A percentile compares a stretch with the other conserved stretches of the same genome.
These are phyloP conservation scores for Perdita meconis DNA, from an alignment of 2,888 invertebrate genomes.

Conservation along the genomic window DNA sequence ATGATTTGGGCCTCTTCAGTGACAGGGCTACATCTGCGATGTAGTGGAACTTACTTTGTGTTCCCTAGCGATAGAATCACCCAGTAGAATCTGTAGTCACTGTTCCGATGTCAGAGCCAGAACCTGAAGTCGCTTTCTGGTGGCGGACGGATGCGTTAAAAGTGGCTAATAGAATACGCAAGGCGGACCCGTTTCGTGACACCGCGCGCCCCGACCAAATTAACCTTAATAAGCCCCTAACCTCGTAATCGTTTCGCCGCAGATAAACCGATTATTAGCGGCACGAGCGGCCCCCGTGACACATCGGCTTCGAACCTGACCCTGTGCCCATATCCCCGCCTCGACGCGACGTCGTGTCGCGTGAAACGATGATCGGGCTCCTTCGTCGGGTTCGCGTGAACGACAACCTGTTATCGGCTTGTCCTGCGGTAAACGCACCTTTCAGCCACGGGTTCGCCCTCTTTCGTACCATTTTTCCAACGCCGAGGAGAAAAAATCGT, in stretches of 20 bases:
- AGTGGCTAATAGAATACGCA: constrained; percentile 17
- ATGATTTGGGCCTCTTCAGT: no score
- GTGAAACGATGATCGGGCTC: constrained; percentile 15
- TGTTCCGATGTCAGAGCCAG: no score
- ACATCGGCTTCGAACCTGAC: constrained; percentile 58
- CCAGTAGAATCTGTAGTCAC: no score
- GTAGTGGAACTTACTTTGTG: no score
- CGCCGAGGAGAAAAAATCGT: no score
- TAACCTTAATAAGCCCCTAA: constrained; percentile 63
- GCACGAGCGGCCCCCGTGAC: constrained; percentile 58
- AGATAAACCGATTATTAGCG: constrained; percentile 63
- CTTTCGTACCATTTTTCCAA: no score
- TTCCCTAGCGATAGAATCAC: no score
- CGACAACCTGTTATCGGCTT: constrained; percentile 6
- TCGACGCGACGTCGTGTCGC: constrained; percentile 30
- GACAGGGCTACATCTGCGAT: no score
- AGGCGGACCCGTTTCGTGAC: constrained; percentile 41
- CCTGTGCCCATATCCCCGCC: constrained; percentile 38
- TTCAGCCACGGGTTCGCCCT: no score
- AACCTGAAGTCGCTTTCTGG: constrained; percentile 23
- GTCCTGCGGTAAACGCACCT: no score
- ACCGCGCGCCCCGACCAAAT: constrained; percentile 41
- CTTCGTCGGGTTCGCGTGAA: not conserved
- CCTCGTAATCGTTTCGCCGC: constrained; percentile 57
- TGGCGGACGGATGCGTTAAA: constrained; percentile 1